These are phyloP conservation scores for Sciurus vulgaris DNA, from an alignment of 2,797 vertebrate species.

Conservation along the genomic window DNA sequence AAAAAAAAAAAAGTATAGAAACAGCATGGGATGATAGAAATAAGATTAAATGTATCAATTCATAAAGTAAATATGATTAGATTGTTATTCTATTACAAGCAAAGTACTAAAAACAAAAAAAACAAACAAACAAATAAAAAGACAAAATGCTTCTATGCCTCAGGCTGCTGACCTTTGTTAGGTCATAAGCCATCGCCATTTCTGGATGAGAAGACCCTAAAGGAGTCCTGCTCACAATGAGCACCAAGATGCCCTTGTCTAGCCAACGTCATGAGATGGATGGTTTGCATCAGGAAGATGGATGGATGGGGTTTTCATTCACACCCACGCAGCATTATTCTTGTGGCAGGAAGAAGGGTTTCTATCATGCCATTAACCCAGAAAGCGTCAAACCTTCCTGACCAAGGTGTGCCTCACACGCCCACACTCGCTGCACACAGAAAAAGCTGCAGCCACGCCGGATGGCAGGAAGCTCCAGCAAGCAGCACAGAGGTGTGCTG, in stretches of 20 bases:
- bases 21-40: not conserved
- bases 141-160: not conserved
- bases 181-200: not conserved
- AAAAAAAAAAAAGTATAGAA: not conserved
- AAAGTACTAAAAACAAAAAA: not conserved
- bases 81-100: not conserved
- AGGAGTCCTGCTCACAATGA: not conserved
- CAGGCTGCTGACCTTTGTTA: not conserved
- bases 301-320: not conserved
- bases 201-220: not conserved
- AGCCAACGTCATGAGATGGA: not conserved
- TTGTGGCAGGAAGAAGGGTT: conserved; percentile 43
- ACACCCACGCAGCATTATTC: not conserved
- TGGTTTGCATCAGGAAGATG: not conserved
- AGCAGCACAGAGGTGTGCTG: not conserved
- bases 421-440: not conserved
- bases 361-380: not conserved
- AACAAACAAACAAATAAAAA: too few species aligned
- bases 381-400: not conserved
- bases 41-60: not conserved
- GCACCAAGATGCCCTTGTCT: not conserved
- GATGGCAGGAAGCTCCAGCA: not conserved
- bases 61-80: conserved; percentile 19
- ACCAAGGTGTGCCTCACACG: not conserved
- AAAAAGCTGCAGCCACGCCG: not conserved